Conservation (phyloP, 2,888 invertebrate species). For the Thyatira batis region DNA sequence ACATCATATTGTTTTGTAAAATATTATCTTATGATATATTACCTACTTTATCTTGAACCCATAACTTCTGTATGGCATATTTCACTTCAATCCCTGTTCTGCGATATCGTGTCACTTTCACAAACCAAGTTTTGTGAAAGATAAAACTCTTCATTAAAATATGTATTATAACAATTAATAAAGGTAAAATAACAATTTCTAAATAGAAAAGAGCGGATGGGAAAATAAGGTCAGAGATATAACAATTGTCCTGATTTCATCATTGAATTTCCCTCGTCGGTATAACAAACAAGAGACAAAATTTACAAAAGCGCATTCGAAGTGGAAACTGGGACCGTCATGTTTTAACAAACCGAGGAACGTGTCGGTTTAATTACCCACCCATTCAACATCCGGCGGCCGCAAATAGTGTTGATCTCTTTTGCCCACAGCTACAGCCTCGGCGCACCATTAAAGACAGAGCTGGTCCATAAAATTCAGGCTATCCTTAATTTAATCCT, state of each 20-base stretch:
- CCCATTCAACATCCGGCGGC: neutral
- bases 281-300: neutral
- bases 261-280: neutral
- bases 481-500: neutral
- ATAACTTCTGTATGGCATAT: too few species aligned
- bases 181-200: neutral
- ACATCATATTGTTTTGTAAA: too few species aligned
- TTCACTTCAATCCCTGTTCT: too few species aligned
- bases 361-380: neutral
- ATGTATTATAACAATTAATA: too few species aligned
- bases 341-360: neutral
- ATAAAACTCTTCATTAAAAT: too few species aligned
- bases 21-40: too few species aligned
- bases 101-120: too few species aligned
- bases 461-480: neutral
- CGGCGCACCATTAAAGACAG: neutral
- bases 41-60: too few species aligned
- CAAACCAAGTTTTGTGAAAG: too few species aligned
- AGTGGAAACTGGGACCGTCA: neutral
- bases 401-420: neutral
- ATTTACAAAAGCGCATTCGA: neutral
- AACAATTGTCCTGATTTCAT: neutral
- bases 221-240: neutral
- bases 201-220: neutral
- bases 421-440: neutral